Evolutionary conservation across 2,888 invertebrate species (phyloP).

Genomic region (Pheosia gnoma): DNA sequence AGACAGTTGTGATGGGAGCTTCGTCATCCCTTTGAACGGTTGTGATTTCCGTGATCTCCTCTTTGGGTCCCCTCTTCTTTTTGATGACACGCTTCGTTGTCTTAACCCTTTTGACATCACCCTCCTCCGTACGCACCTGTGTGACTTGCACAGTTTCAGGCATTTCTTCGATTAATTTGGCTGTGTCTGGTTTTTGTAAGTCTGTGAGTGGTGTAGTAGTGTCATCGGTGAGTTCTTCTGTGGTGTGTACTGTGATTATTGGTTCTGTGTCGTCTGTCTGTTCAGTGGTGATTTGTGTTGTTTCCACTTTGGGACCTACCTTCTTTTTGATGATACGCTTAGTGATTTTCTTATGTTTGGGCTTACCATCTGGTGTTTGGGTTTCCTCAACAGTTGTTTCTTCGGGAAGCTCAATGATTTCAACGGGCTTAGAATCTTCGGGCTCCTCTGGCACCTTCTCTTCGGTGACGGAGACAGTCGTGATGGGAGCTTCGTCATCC

Average conservation of each 20-base stretch:
- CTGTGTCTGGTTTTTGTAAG: constrained; percentile 17
- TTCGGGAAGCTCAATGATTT: constrained; percentile 56
- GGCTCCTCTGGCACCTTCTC: constrained; percentile 58
- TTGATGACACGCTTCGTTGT: constrained; percentile 48
- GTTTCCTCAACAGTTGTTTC: constrained; percentile 48
- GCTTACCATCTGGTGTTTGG: constrained; percentile 44
- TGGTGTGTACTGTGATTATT: constrained; percentile 60
- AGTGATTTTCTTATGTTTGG: constrained; percentile 51
- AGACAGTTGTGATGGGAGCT: constrained; percentile 23
- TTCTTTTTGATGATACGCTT: constrained; percentile 65
- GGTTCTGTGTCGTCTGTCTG: constrained; percentile 43
- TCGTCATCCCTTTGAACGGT: constrained; percentile 33
- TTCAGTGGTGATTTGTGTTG: constrained; percentile 35
- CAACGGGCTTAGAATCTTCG: constrained; percentile 16
- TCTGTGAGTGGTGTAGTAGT: constrained; percentile 28
- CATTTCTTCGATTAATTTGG: constrained; percentile 30
- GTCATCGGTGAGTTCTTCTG: constrained; percentile 44
- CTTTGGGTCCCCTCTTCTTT: constrained; percentile 43
- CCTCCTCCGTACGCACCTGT: constrained; percentile 46
- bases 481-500: constrained; percentile 55
- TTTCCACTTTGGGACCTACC: constrained; percentile 53
- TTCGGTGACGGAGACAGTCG: constrained; percentile 51
- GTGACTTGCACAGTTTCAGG: constrained; percentile 33
- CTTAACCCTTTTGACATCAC: constrained; percentile 33
- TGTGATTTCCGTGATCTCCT: constrained; percentile 41